These are phyloP conservation scores for Aproaerema taeniolella DNA, from an alignment of 2,888 invertebrate genomes.

Conservation along the genomic window DNA sequence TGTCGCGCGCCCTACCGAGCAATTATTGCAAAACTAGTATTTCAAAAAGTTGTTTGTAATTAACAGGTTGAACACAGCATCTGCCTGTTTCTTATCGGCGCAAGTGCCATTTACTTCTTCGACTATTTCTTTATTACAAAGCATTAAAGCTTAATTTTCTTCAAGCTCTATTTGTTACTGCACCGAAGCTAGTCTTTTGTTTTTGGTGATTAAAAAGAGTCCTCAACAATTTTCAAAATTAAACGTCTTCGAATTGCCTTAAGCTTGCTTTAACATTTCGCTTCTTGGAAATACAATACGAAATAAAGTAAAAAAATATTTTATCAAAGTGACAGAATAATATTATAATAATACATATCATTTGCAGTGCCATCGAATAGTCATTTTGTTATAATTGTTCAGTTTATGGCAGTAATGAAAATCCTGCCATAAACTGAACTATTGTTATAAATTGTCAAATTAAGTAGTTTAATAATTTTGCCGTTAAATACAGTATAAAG, in stretches of 20 bases:
- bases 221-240: slow-evolving; percentile 39
- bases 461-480: too few species aligned
- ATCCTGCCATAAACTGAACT: too few species aligned
- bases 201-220: slow-evolving; percentile 43
- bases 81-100: slow-evolving; percentile 34
- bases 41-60: slow-evolving; percentile 54
- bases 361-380: too few species aligned
- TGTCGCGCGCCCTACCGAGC: slow-evolving; percentile 50
- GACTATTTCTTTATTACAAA: slow-evolving; percentile 11
- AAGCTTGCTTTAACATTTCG: slow-evolving; percentile 22
- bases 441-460: too few species aligned
- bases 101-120: slow-evolving; percentile 3
- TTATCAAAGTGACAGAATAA: too few species aligned
- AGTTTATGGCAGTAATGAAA: too few species aligned
- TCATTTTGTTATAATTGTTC: too few species aligned
- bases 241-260: slow-evolving; percentile 32
- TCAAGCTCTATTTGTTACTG: too few species aligned
- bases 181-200: slow-evolving; percentile 31
- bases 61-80: slow-evolving; percentile 55
- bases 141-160: slow-evolving; percentile 16
- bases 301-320: too few species aligned
- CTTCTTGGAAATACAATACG: too few species aligned
- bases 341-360: too few species aligned
- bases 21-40: slow-evolving; percentile 62
- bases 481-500: too few species aligned